Conservation (phyloP, 1,140 invertebrate species). For the Rhizoglyphus robini region DNA sequence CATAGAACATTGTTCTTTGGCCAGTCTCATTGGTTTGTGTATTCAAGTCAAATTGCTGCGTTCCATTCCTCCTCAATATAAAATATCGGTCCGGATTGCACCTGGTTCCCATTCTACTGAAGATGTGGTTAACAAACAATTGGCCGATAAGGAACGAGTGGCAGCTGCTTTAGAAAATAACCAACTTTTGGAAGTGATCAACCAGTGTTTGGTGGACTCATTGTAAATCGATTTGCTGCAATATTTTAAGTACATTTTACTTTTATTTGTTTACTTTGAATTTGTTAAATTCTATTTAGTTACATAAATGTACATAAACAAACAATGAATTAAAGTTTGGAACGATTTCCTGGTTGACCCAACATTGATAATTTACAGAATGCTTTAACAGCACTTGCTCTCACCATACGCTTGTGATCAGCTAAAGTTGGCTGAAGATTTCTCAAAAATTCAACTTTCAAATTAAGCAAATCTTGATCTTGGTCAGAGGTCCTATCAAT, state of each 20-base stretch:
- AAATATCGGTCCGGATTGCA: constrained; percentile 63
- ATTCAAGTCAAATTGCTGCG: constrained; percentile 75
- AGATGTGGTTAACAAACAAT: constrained; percentile 84
- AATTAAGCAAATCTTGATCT: not conserved
- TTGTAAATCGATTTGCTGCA: not conserved
- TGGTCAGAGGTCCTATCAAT: not conserved
- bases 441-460: not conserved
- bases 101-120: constrained; percentile 86
- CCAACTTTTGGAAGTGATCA: constrained; percentile 79
- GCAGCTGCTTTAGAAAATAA: constrained; percentile 90
- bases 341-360: constrained; percentile 8
- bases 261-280: not conserved
- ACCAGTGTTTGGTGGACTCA: constrained; percentile 54
- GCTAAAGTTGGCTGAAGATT: constrained; percentile 2
- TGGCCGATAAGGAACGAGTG: constrained; percentile 94
- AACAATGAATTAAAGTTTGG: constrained; percentile 7
- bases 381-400: constrained; percentile 9
- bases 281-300: not conserved
- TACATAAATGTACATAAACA: not conserved
- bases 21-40: constrained; percentile 79
- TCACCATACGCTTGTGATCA: constrained; percentile 12
- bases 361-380: constrained; percentile 9
- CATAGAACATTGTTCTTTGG: constrained; percentile 98
- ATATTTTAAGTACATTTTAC: not conserved
- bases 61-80: constrained; percentile 55